Percentiles rank a stretch among this genome's conserved stretches.
These are phyloP conservation scores for Atherinosoma microstoma DNA, from an alignment of 2,797 vertebrate genomes.

Conservation along the genomic window DNA sequence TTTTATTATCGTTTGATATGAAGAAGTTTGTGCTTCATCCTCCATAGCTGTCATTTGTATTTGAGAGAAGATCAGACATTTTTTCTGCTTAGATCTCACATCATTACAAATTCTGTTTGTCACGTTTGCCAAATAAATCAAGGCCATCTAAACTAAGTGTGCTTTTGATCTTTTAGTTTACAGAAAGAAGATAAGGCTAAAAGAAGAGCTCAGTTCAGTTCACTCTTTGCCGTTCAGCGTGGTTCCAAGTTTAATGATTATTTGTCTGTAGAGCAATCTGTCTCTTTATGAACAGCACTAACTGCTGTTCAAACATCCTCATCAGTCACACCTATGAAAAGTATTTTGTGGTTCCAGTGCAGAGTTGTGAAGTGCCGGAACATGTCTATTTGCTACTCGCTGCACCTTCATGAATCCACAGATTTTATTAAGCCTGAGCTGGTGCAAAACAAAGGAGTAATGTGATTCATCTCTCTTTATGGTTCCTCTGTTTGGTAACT, in stretches of 20 bases:
- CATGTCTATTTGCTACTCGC: slow-evolving; percentile 64
- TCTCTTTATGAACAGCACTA: slow-evolving; percentile 39
- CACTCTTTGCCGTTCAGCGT: slow-evolving; percentile 6
- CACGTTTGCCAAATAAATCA: slow-evolving; percentile 13
- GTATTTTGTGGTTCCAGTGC: slow-evolving; percentile 59
- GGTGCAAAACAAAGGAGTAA: slow-evolving; percentile 69
- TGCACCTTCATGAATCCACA: slow-evolving; percentile 52
- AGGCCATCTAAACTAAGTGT: slow-evolving; percentile 9
- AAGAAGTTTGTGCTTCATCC: background rate
- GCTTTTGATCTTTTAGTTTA: slow-evolving; percentile 23
- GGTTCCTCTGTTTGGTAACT: slow-evolving; percentile 63
- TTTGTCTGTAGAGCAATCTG: slow-evolving; percentile 10
- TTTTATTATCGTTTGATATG: background rate
- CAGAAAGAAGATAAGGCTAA: slow-evolving; percentile 21
- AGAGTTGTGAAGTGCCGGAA: slow-evolving; percentile 69
- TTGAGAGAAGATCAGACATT: slow-evolving; percentile 10
- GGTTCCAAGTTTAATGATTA: slow-evolving; percentile 10
- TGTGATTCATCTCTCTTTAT: slow-evolving; percentile 72
- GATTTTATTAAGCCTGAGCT: slow-evolving; percentile 69
- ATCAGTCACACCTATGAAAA: slow-evolving; percentile 68
- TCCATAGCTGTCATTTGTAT: slow-evolving; percentile 2
- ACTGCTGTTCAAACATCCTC: slow-evolving; percentile 55
- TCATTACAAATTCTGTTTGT: slow-evolving; percentile 13
- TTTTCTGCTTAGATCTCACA: slow-evolving; percentile 13
- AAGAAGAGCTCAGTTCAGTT: slow-evolving; percentile 6